These are phyloP conservation scores for Meandrusa payeni DNA, from an alignment of 2,888 invertebrate species.

Conservation along the genomic window DNA sequence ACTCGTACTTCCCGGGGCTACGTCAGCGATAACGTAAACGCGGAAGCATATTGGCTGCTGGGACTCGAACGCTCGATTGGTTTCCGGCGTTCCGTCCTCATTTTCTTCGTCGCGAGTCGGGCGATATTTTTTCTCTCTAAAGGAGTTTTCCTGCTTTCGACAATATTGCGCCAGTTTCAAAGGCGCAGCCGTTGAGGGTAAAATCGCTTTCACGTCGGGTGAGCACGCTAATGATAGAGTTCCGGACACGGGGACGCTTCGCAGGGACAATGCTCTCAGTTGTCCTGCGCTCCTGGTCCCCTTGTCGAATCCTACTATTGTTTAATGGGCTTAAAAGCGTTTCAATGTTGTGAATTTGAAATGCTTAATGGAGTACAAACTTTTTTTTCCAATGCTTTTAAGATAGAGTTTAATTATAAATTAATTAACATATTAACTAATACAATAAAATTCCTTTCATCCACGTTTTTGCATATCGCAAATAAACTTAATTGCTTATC, in stretches of 20 bases:
- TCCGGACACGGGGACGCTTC: conserved; percentile 59
- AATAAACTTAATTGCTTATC: too few relatives aligned
- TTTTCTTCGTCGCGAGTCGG: conserved; percentile 63
- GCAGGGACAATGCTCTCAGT: conserved; percentile 33
- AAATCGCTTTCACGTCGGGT: conserved; percentile 78
- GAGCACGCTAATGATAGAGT: conserved; percentile 80
- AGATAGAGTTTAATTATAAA: background rate
- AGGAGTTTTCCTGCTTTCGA: conserved; percentile 76
- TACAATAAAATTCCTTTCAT: too few relatives aligned
- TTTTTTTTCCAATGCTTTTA: conserved; percentile 15
- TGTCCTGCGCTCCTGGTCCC: conserved; percentile 39
- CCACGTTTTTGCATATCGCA: too few relatives aligned
- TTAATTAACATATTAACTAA: background rate
- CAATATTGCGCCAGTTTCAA: conserved; percentile 77
- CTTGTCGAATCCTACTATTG: conserved; percentile 58
- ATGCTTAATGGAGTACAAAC: conserved; percentile 35
- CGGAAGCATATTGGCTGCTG: conserved; percentile 61
- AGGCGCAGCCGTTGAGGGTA: conserved; percentile 64
- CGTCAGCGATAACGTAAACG: conserved; percentile 65
- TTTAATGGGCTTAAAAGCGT: conserved; percentile 69
- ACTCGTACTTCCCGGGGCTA: conserved; percentile 44
- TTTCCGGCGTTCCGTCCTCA: conserved; percentile 67
- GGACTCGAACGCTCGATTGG: conserved; percentile 69
- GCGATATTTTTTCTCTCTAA: conserved; percentile 65
- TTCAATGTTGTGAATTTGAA: conserved; percentile 51